phyloP scores from a whole-genome alignment of 30 jellyfish, hydroid and myxozoan species.

The Aurelia aurita complex sp. Pacific region DNA sequence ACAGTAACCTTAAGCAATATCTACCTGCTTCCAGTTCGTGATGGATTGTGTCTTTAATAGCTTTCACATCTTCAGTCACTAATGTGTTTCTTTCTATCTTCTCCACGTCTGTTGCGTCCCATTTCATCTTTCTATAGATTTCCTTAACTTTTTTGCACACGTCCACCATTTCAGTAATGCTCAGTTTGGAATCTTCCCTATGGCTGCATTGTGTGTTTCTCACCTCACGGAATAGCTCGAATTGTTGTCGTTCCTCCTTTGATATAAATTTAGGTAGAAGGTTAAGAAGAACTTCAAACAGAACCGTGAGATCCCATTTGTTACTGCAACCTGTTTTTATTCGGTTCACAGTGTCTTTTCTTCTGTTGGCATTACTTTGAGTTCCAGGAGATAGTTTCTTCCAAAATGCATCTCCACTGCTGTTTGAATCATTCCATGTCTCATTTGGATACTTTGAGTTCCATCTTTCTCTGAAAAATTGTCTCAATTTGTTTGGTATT shows the following conservation, averaged over 20 bases:
- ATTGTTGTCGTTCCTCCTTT: neutral
- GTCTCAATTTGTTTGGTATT: neutral
- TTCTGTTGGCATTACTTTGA: no score
- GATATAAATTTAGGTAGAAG: neutral
- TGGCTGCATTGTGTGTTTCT: neutral
- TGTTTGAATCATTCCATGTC: neutral
- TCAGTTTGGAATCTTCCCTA: neutral
- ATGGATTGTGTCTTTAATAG: neutral
- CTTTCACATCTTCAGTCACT: neutral
- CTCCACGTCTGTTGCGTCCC: neutral
- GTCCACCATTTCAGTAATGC: neutral
- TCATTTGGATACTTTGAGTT: neutral
- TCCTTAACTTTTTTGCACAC: neutral
- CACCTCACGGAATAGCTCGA: neutral
- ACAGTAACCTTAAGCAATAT: neutral
- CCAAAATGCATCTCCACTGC: neutral
- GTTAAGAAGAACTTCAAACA: neutral
- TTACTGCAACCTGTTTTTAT: neutral
- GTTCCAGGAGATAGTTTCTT: neutral
- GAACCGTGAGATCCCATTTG: conserved; percentile 1
- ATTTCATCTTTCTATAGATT: neutral
- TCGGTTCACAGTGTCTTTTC: no score
- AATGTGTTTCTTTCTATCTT: neutral
- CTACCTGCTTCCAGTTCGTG: neutral
- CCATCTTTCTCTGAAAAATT: neutral